phyloP scores from a whole-genome alignment of 2,888 invertebrate species.

The Eutolmus rufibarbis region DNA sequence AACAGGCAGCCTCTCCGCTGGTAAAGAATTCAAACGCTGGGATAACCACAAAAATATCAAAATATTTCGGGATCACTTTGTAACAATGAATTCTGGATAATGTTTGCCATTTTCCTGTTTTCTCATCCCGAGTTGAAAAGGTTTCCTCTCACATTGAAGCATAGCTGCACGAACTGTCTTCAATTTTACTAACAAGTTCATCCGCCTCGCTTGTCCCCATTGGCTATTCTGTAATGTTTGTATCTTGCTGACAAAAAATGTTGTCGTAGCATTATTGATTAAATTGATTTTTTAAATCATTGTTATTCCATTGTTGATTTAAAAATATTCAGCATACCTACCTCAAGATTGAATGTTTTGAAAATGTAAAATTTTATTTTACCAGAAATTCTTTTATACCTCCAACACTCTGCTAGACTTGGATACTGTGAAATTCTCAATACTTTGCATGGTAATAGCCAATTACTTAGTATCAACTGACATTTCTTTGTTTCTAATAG shows the following conservation, averaged over 20 bases:
- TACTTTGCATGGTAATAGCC: too few species aligned
- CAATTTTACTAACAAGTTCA: not conserved
- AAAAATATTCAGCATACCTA: not conserved
- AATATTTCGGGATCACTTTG: not conserved
- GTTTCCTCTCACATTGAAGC: not conserved
- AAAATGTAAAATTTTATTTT: not conserved
- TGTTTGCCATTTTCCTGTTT: not conserved
- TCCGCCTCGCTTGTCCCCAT: not conserved
- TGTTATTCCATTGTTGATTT: not conserved
- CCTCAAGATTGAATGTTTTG: not conserved
- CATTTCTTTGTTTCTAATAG: too few species aligned
- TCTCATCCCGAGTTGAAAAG: not conserved
- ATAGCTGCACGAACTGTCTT: not conserved
- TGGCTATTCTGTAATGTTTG: not conserved
- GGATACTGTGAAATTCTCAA: too few species aligned
- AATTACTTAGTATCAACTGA: too few species aligned
- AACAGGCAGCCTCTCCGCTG: not conserved
- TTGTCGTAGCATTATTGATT: not conserved
- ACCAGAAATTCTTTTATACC: not conserved
- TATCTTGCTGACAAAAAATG: not conserved
- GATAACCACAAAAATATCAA: not conserved
- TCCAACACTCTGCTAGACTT: too few species aligned
- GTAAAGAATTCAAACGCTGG: not conserved
- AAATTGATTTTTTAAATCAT: not conserved
- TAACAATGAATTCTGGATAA: not conserved